Evolutionary conservation across 2,888 invertebrate genomes (phyloP).

Genomic region (Plutella xylostella): DNA sequence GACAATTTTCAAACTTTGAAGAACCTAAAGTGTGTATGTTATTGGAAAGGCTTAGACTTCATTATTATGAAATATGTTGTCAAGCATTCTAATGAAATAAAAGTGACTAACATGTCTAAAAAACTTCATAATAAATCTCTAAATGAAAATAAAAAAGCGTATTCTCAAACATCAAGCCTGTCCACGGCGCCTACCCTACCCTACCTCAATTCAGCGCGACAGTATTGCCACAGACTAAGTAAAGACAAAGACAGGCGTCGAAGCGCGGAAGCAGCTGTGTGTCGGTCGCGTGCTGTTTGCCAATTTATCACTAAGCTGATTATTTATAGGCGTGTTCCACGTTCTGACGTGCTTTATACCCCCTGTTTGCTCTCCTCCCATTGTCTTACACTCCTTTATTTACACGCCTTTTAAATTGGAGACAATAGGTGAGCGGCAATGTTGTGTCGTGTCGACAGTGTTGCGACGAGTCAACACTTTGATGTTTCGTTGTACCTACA

Average conservation of each 20-base stretch:
- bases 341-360: constrained; percentile 57
- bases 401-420: constrained; percentile 44
- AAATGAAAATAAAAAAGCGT: no score
- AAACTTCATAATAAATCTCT: no score
- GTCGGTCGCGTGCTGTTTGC: constrained; percentile 66
- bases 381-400: constrained; percentile 53
- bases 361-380: constrained; percentile 51
- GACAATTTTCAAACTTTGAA: no score
- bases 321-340: constrained; percentile 61
- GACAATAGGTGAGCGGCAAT: constrained; percentile 21
- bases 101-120: no score
- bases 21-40: no score
- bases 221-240: constrained; percentile 2
- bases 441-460: background rate
- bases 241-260: constrained; percentile 20
- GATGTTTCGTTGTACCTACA: background rate
- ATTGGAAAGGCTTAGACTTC: no score
- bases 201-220: background rate
- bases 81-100: no score
- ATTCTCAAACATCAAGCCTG: no score
- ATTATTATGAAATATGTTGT: no score
- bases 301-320: constrained; percentile 70
- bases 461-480: background rate
- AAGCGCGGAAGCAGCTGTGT: constrained; percentile 67
- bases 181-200: background rate